Evolutionary conservation across 2,113 vertebrate species (phyloP).

Genomic region (Glaucidium brasilianum): DNA sequence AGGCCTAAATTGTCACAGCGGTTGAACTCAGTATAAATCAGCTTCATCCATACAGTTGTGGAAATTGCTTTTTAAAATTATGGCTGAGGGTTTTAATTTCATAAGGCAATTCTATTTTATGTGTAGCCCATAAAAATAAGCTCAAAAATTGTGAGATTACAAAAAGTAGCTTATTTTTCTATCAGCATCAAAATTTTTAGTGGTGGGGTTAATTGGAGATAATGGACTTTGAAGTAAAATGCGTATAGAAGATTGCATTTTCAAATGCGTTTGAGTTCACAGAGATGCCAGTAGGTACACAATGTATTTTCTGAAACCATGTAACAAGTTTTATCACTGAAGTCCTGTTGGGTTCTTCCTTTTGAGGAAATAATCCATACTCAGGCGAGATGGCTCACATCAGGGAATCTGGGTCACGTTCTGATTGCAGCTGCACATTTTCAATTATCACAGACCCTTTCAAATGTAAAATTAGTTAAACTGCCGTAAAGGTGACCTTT

Average conservation of each 20-base stretch:
- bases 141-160: background rate
- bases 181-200: background rate
- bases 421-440: background rate
- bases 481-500: background rate
- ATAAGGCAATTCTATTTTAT: background rate
- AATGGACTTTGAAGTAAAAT: background rate
- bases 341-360: background rate
- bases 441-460: background rate
- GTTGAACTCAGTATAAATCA: background rate
- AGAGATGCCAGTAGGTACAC: background rate
- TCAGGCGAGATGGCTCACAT: fast-evolving
- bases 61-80: background rate
- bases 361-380: background rate
- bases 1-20: background rate
- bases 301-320: background rate
- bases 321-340: background rate
- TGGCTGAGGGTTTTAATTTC: background rate
- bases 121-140: background rate
- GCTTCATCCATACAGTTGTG: background rate
- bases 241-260: background rate
- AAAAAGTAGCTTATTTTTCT: background rate
- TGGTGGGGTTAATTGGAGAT: background rate
- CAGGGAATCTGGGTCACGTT: background rate
- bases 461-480: background rate
- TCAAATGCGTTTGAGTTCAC: background rate